phyloP scores from a whole-genome alignment of 2,113 vertebrate genomes.

The Macquaria australasica region DNA sequence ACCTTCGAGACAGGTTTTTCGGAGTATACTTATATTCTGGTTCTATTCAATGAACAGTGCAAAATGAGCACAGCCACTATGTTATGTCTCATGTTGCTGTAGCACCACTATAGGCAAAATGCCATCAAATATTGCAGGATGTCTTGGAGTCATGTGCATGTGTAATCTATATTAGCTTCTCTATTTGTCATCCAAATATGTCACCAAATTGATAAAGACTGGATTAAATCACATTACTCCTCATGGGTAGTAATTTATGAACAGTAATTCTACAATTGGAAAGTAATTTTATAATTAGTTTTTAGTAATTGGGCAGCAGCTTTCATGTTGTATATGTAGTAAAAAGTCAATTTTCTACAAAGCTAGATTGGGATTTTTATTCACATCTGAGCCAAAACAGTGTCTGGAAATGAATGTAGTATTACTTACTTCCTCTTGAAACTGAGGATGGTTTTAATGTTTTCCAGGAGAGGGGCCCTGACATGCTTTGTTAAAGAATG shows the following conservation, averaged over 20 bases:
- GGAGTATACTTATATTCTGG: background rate
- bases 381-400: slow-evolving; percentile 17
- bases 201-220: background rate
- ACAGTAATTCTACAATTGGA: background rate
- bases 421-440: slow-evolving; percentile 23
- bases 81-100: background rate
- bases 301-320: slow-evolving; percentile 1
- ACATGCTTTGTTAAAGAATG: slow-evolving; percentile 46
- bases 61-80: background rate
- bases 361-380: background rate
- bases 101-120: background rate
- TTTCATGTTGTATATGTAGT: slow-evolving; percentile 2
- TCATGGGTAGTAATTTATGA: background rate
- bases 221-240: background rate
- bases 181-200: background rate
- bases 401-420: slow-evolving; percentile 5
- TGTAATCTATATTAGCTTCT: background rate
- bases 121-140: background rate
- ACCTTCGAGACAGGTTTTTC: background rate
- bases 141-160: background rate
- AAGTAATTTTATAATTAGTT: background rate
- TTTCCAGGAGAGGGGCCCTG: slow-evolving; percentile 27
- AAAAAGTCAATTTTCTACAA: background rate
- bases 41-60: background rate
- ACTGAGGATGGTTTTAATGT: slow-evolving; percentile 27